Percentiles rank a stretch among this genome's conserved stretches.
Conservation (phyloP, 2,797 vertebrate genomes). For the Chelonia mydas region DNA sequence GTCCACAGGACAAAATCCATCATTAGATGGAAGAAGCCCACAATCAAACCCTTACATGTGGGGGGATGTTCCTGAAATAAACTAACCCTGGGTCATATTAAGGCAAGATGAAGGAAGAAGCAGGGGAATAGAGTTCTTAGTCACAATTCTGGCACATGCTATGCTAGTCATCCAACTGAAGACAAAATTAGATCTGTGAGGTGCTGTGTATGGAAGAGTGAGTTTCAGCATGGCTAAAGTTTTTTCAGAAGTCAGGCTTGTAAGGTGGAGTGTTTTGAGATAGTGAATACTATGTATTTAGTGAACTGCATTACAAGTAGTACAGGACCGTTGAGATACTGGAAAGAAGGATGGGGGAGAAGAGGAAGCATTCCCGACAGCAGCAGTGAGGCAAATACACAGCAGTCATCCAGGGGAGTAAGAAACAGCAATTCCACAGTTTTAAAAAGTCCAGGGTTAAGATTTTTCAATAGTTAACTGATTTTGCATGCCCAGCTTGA, state of each 20-base stretch:
- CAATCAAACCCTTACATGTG: background rate
- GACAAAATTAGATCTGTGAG: slow-evolving; percentile 16
- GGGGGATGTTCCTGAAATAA: background rate
- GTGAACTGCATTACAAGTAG: background rate
- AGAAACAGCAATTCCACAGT: background rate
- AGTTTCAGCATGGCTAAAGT: slow-evolving; percentile 34
- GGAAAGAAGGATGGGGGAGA: background rate
- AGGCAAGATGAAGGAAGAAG: slow-evolving; percentile 43
- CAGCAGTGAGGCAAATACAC: background rate
- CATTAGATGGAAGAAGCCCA: slow-evolving; percentile 60
- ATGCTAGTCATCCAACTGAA: background rate
- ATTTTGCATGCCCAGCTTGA: background rate
- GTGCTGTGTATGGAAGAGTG: background rate
- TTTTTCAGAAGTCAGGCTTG: slow-evolving; percentile 49
- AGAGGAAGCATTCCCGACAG: background rate
- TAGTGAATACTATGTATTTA: background rate
- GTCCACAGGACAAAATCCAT: slow-evolving; percentile 23
- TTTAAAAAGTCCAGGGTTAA: background rate
- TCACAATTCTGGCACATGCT: slow-evolving; percentile 29
- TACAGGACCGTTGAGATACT: background rate
- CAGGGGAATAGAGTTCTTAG: slow-evolving; percentile 58
- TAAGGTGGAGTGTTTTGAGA: background rate
- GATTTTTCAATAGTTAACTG: background rate
- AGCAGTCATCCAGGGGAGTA: fast-evolving
- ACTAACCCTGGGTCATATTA: slow-evolving; percentile 6